phyloP scores from a whole-genome alignment of 2,113 vertebrate species.

The Pandion haliaetus region DNA sequence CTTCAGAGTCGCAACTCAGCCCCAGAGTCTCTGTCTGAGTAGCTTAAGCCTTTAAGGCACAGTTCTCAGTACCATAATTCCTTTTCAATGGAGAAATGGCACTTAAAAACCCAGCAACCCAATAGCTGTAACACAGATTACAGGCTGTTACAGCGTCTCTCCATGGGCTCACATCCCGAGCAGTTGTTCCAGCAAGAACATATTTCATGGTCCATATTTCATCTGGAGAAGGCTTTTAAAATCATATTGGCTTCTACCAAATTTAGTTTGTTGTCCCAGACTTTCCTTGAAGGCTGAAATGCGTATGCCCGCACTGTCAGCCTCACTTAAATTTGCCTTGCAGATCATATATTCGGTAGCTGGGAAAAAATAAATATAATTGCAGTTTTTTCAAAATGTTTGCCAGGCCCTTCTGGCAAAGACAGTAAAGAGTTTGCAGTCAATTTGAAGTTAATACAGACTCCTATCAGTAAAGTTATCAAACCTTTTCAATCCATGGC shows the following conservation, averaged over 20 bases:
- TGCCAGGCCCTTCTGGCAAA: neutral
- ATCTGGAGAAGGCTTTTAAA: constrained; percentile 19
- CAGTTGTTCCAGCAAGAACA: neutral
- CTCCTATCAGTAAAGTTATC: neutral
- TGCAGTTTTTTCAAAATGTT: neutral
- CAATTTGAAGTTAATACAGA: neutral
- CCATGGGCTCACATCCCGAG: neutral
- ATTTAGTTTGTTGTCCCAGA: neutral
- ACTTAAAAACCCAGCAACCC: neutral
- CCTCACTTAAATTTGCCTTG: neutral
- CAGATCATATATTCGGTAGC: neutral
- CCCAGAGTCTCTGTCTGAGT: neutral
- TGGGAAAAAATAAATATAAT: neutral
- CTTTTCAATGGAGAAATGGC: neutral
- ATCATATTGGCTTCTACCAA: neutral
- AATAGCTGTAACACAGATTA: neutral
- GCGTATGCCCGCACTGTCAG: neutral
- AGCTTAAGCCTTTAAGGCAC: neutral
- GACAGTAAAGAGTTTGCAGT: neutral
- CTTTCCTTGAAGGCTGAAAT: neutral
- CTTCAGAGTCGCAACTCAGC: neutral
- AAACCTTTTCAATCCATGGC: neutral
- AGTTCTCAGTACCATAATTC: neutral
- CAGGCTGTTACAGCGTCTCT: neutral
- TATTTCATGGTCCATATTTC: neutral